phyloP scores from a whole-genome alignment of 2,797 vertebrate species.

The Thaleichthys pacificus region DNA sequence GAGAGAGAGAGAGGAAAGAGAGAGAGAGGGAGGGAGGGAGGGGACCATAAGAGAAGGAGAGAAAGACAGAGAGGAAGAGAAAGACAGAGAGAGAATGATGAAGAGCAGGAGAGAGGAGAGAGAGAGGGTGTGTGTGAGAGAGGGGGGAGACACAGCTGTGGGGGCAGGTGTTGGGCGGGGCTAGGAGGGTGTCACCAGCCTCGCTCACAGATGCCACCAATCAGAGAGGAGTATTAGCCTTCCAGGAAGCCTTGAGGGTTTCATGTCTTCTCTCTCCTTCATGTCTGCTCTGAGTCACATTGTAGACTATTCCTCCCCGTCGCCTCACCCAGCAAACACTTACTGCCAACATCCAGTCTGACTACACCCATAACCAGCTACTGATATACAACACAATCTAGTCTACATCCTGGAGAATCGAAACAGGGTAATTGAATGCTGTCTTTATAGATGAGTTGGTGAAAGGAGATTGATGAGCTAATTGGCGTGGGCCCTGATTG shows the following conservation, averaged over 20 bases:
- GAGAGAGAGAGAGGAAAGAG: neutral
- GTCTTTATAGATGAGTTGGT: neutral
- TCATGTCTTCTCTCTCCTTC: neutral
- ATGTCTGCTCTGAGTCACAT: neutral
- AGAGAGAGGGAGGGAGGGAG: slow-evolving; percentile 9
- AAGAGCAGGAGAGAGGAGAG: slow-evolving; percentile 19
- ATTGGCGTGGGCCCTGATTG: neutral
- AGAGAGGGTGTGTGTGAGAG: neutral
- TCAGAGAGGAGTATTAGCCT: neutral
- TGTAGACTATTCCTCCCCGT: neutral
- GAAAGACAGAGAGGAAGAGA: neutral
- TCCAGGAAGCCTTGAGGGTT: neutral
- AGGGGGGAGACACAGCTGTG: neutral
- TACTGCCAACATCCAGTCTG: neutral
- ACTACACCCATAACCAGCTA: neutral
- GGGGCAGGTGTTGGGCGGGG: neutral
- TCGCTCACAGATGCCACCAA: neutral
- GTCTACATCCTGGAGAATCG: neutral
- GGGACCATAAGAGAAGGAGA: too few relatives aligned
- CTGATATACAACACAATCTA: neutral
- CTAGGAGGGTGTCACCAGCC: neutral
- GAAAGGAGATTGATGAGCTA: slow-evolving; percentile 2
- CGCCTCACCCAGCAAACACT: neutral
- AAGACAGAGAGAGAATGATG: neutral
- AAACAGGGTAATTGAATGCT: neutral